phyloP scores from a whole-genome alignment of 1,140 invertebrate species.

The Gonatopus flavifemur region DNA sequence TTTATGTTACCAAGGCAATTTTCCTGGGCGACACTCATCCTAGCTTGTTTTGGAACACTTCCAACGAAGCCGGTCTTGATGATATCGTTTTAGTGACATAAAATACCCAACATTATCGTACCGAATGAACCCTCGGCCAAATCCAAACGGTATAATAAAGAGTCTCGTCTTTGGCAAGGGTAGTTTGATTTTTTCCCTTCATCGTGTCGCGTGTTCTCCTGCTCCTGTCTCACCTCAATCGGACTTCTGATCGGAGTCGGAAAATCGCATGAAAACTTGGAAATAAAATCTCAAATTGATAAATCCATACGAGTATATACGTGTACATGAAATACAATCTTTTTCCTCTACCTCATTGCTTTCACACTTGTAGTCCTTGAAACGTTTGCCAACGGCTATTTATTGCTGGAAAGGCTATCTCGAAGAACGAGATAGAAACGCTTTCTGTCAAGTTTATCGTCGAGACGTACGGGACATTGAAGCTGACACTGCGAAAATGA shows the following conservation, averaged over 20 bases:
- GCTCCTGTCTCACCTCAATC: not conserved
- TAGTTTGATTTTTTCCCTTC: conserved; percentile 18
- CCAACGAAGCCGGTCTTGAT: conserved; percentile 39
- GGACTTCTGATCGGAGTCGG: too few relatives aligned
- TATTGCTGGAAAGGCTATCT: conserved; percentile 8
- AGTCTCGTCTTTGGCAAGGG: conserved; percentile 33
- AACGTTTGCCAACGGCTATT: conserved; percentile 20
- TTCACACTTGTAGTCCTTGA: not conserved
- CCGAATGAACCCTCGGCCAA: conserved; percentile 42
- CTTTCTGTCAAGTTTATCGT: not conserved
- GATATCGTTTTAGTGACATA: conserved; percentile 47
- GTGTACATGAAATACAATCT: not conserved
- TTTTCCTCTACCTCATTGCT: not conserved
- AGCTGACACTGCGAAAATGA: conserved; percentile 1
- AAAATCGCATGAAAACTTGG: too few relatives aligned
- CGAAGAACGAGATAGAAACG: conserved; percentile 2
- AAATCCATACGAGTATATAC: too few relatives aligned
- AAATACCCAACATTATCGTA: conserved; percentile 44
- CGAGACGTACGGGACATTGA: not conserved
- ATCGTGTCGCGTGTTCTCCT: not conserved
- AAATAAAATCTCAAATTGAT: too few relatives aligned
- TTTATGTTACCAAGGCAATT: conserved; percentile 40
- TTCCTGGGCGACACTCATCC: conserved; percentile 40
- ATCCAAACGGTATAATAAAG: conserved; percentile 44
- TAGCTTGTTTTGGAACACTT: conserved; percentile 38